These are phyloP conservation scores for Morinoia aosen DNA, from an alignment of 2,888 invertebrate species.

Conservation along the genomic window DNA sequence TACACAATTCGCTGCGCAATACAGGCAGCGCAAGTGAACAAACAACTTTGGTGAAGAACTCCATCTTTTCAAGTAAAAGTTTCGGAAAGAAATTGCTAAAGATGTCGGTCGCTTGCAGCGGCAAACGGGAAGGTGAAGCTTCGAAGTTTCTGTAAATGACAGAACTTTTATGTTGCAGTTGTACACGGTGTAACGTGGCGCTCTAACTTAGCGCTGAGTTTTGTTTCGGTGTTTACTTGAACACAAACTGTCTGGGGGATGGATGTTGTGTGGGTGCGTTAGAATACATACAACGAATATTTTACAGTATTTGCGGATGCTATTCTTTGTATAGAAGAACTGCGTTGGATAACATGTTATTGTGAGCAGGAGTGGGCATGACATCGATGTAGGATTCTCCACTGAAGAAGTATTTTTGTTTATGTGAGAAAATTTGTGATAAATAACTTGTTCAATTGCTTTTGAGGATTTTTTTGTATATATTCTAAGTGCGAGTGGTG, in stretches of 20 bases:
- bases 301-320: not conserved
- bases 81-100: not conserved
- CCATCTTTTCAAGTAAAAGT: slow-evolving; percentile 14
- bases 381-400: too few relatives aligned
- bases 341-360: not conserved
- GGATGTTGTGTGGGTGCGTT: not conserved
- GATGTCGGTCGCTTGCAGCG: not conserved
- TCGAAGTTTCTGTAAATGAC: not conserved
- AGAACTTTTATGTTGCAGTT: not conserved
- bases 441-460: too few relatives aligned
- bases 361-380: too few relatives aligned
- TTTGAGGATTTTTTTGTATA: too few relatives aligned
- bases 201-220: not conserved
- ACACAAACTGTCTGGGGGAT: not conserved
- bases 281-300: not conserved
- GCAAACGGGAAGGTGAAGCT: not conserved
- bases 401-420: too few relatives aligned
- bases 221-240: not conserved
- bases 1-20: not conserved
- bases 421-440: too few relatives aligned
- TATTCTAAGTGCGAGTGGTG: not conserved
- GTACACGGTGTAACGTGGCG: not conserved
- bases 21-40: not conserved
- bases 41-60: not conserved
- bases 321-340: not conserved